Conservation (phyloP, 2,797 vertebrate genomes). For the Naso thynnoides region DNA sequence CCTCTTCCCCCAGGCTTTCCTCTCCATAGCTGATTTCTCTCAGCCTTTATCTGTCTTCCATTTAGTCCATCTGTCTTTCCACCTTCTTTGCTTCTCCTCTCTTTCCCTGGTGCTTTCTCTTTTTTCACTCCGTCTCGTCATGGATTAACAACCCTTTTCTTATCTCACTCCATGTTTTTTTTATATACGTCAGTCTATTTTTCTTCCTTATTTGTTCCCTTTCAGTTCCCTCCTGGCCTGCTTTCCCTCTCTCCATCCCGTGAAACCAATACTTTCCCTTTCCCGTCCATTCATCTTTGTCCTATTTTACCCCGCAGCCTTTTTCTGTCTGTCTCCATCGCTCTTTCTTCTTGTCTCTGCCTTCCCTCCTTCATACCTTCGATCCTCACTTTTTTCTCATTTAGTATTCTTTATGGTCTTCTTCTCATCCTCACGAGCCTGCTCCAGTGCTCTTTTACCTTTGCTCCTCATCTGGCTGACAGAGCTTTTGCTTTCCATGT, state of each 20-base stretch:
- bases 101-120: constrained; percentile 19
- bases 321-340: constrained; percentile 40
- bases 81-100: constrained; percentile 4
- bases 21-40: constrained; percentile 39
- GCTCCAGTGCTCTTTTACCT: constrained; percentile 26
- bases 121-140: constrained; percentile 29
- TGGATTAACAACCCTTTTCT: constrained; percentile 62
- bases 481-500: constrained; percentile 39
- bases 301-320: constrained; percentile 57
- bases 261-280: constrained; percentile 60
- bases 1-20: constrained; percentile 39
- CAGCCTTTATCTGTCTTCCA: constrained; percentile 50
- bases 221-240: constrained; percentile 32
- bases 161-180: constrained; percentile 39
- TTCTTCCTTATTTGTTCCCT: constrained; percentile 55
- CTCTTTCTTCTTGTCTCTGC: constrained; percentile 38
- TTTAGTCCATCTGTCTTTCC: constrained; percentile 50
- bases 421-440: constrained; percentile 17
- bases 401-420: constrained; percentile 40
- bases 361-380: constrained; percentile 1
- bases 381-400: constrained; percentile 11
- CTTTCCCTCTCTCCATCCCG: constrained; percentile 42
- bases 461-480: constrained; percentile 27
- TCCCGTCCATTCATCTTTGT: constrained; percentile 62
- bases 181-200: constrained; percentile 33